These are phyloP conservation scores for Sinella curviseta DNA, from an alignment of 1,140 invertebrate species.

Conservation along the genomic window DNA sequence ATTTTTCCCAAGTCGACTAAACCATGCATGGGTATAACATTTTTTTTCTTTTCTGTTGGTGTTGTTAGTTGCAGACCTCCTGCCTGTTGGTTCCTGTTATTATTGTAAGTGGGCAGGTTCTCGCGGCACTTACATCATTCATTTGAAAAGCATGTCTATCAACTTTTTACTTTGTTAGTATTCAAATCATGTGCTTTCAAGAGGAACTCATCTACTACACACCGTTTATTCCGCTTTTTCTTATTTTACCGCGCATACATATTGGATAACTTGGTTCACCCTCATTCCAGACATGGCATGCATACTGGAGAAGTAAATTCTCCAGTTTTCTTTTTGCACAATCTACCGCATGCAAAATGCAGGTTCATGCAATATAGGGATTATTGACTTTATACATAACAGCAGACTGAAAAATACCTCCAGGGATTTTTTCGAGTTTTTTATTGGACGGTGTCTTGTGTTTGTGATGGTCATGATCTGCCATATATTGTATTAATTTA, in stretches of 20 bases:
- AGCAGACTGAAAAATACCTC: not conserved
- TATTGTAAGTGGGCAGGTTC: too few relatives aligned
- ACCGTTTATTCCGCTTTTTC: not conserved
- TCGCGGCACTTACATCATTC: too few relatives aligned
- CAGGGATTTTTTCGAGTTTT: not conserved
- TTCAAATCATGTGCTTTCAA: not conserved
- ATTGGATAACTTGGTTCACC: too few relatives aligned
- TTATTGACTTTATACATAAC: not conserved
- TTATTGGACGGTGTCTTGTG: too few relatives aligned
- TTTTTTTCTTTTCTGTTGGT: not conserved
- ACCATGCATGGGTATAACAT: not conserved
- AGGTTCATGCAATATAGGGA: not conserved
- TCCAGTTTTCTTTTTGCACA: not conserved
- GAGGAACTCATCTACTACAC: not conserved
- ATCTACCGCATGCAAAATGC: not conserved
- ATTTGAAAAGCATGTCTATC: not conserved
- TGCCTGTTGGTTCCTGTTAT: not conserved
- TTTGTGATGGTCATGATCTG: too few relatives aligned
- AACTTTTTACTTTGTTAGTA: too few relatives aligned
- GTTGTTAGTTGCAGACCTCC: too few relatives aligned
- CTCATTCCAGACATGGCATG: too few relatives aligned
- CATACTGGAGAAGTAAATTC: too few relatives aligned
- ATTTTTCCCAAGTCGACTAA: too few relatives aligned
- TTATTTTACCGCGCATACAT: too few relatives aligned
- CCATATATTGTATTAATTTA: too few relatives aligned